Conservation (phyloP, 1,140 invertebrate genomes). For the Popillia japonica region DNA sequence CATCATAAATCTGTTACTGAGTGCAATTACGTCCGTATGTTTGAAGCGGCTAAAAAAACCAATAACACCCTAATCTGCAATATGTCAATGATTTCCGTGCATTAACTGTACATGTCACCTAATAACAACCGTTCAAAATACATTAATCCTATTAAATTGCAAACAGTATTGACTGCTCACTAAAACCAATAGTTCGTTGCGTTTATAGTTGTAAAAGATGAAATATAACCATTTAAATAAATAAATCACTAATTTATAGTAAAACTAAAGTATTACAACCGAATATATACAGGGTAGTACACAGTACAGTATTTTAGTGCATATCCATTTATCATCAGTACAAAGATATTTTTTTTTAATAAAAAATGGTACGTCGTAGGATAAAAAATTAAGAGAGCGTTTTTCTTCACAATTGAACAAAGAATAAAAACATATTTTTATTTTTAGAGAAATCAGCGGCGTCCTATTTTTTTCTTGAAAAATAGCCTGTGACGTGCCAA, state of each 20-base stretch:
- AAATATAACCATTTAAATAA: background rate
- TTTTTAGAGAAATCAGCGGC: too few relatives aligned
- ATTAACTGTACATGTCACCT: constrained; percentile 13
- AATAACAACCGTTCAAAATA: background rate
- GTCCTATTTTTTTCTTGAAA: too few relatives aligned
- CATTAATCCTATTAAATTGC: constrained; percentile 4
- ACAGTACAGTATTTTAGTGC: too few relatives aligned
- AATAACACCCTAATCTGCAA: constrained; percentile 14
- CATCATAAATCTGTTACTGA: background rate
- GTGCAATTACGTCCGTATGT: background rate
- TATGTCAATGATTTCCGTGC: constrained; percentile 12
- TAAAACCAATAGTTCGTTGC: background rate
- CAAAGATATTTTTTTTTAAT: too few relatives aligned
- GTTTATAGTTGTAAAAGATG: background rate
- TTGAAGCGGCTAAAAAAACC: background rate
- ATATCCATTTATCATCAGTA: too few relatives aligned
- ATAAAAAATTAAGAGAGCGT: too few relatives aligned
- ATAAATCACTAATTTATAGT: background rate
- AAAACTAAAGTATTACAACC: too few relatives aligned
- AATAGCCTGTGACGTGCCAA: too few relatives aligned
- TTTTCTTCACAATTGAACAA: too few relatives aligned
- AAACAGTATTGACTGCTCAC: background rate
- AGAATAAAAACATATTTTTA: too few relatives aligned
- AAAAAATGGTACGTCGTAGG: too few relatives aligned
- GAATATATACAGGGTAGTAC: too few relatives aligned